These are phyloP conservation scores for Ranitomeya imitator DNA, from an alignment of 2,113 vertebrate genomes.

Conservation along the genomic window DNA sequence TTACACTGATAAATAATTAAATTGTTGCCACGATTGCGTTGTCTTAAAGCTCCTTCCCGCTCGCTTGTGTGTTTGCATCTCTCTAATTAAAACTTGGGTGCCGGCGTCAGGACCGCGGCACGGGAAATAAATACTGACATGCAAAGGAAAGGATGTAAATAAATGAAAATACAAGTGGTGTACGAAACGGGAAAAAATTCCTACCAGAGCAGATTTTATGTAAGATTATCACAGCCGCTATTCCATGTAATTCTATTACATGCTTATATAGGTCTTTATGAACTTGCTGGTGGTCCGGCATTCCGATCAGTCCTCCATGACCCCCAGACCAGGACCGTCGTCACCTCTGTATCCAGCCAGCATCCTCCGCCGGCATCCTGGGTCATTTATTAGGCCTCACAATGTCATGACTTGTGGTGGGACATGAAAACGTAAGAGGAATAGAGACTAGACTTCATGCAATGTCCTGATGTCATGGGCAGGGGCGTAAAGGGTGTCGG, in stretches of 20 bases:
- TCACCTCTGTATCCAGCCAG: too few relatives aligned
- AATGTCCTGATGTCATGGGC: too few relatives aligned
- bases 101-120: constrained; percentile 66
- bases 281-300: neutral
- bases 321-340: too few relatives aligned
- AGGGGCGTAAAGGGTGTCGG: too few relatives aligned
- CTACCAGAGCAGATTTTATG: neutral
- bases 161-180: constrained; percentile 44
- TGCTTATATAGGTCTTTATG: neutral
- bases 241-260: neutral
- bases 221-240: neutral
- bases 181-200: constrained; percentile 41
- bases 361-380: too few relatives aligned
- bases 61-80: constrained; percentile 78
- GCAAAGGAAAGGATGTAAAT: constrained; percentile 45
- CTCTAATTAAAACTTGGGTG: constrained; percentile 80
- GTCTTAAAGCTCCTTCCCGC: constrained; percentile 70
- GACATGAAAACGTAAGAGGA: too few relatives aligned
- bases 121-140: constrained; percentile 72
- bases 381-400: too few relatives aligned
- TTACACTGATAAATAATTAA: constrained; percentile 86
- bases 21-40: constrained; percentile 67
- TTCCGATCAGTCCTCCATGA: too few relatives aligned
- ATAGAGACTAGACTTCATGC: too few relatives aligned
- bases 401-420: too few relatives aligned